Base-by-base conservation (phyloP, 2,888 invertebrate genomes). In the Lepidonotus clava region DNA sequence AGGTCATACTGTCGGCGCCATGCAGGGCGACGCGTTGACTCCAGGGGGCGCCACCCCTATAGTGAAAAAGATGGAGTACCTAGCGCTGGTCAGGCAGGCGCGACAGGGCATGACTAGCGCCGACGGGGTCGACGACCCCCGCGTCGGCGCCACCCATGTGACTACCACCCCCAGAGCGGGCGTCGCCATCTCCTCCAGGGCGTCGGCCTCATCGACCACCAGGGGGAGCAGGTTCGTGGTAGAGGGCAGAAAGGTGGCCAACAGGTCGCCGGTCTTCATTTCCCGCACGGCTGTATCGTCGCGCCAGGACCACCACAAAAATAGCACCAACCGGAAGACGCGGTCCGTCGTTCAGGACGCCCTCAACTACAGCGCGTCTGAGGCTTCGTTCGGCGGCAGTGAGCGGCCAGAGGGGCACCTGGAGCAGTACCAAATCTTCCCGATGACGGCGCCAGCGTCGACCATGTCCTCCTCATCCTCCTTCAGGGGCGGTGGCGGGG, bases 31-130 rank as follows among this genome's bases (percentile, higher is more conserved):
- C 76, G n/a, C 40, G 2, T 1, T 76, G 76, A 34, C 38, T 21
- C 2, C 76, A 38, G 38, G 4, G 21, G 76, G 36, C 18, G 18
- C 40, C 28, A n/a, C 80, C 18, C 80, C 80, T 8, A 46, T 80
- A 1, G 46, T 46, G 0, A 24, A 34, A 14, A 80, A 80, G 51
- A 46, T 80, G 80, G 80, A 41, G 32, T 80, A 80, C 46, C 80
- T 80, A 21, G 46, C 80, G 18, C 51, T 41, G 0, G 41, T 80
- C 1, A 4, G 80, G 32, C 80, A 80, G 28, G 41, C 80, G 2
- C 41, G 46, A 11, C 46, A 41, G 28, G 80, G 80, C 24, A 80
- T 46, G 46, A 46, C n/a, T 18, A 46, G 6, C 46, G 51, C 21
- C 21, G 51, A 51, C 21, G 38, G 34, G 36, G 71, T 21, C 21